Conservation (phyloP, 2,888 invertebrate genomes). For the Ichneumoninae sp. region DNA sequence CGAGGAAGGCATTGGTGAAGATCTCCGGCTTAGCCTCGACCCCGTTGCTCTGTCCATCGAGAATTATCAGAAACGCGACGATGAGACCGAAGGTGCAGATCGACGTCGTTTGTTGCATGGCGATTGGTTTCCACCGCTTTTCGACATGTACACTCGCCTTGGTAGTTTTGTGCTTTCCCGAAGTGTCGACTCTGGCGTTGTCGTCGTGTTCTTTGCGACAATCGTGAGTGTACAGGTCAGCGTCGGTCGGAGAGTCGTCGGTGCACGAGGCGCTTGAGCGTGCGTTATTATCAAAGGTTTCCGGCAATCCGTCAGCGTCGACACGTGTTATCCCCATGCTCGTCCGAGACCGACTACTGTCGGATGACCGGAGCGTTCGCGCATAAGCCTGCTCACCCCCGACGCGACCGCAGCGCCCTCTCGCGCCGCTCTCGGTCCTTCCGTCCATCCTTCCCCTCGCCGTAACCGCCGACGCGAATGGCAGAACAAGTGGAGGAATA, state of each 20-base stretch:
- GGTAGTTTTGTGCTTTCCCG: background rate
- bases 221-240: slow-evolving; percentile 28
- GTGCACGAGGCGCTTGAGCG: slow-evolving; percentile 48
- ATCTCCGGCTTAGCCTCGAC: slow-evolving; percentile 86
- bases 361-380: slow-evolving; percentile 38
- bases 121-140: slow-evolving; percentile 18
- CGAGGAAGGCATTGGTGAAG: slow-evolving; percentile 98
- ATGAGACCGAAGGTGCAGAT: slow-evolving; percentile 50
- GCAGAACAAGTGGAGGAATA: slow-evolving; percentile 56
- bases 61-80: slow-evolving; percentile 63
- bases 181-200: background rate
- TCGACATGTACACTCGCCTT: slow-evolving; percentile 48
- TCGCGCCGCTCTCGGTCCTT: slow-evolving; percentile 31
- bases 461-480: slow-evolving; percentile 38
- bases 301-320: slow-evolving; percentile 39
- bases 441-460: slow-evolving; percentile 21
- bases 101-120: slow-evolving; percentile 38
- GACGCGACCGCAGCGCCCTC: slow-evolving; percentile 38
- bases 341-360: slow-evolving; percentile 76
- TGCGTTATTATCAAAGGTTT: slow-evolving; percentile 30
- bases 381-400: slow-evolving; percentile 50
- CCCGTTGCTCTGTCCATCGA: slow-evolving; percentile 52
- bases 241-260: slow-evolving; percentile 18
- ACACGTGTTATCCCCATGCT: slow-evolving; percentile 79
- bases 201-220: background rate